Evolutionary conservation across 2,113 vertebrate species (phyloP), one percentile per base, ranked within the genome.

Genomic region (Tapirus terrestris): DNA sequence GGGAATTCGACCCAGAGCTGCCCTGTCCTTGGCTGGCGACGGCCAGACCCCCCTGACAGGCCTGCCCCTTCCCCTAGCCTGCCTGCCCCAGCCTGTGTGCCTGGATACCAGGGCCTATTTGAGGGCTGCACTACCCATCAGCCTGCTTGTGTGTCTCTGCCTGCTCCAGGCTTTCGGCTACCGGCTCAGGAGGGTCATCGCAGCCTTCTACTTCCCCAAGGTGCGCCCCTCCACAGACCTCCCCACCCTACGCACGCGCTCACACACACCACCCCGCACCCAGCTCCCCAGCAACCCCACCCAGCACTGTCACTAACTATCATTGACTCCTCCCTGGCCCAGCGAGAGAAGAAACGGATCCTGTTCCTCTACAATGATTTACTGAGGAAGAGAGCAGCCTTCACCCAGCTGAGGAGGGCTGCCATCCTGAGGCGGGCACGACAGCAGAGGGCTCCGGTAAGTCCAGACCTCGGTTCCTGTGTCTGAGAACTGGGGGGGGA

Each of bases 331-430:
- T 80, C 75, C 72, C 58, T 2, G 29, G 36, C 0, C 36, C 98
- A 99, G 99, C 96, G 99, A 90, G 99, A 99, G 98, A 99, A 99
- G 98, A 98, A 83, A 67, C 97, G 99, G 0, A 83, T 99, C 73
- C 94, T 99, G 60, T 99, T 99, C 96, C 97, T 99, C 51, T 99
- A 99, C 98, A 99, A 99, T 58, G 99, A 99, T 11, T 97, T 99
- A 70, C 70, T 99, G 61, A 98, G 97, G 60, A 99, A 98, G 86
- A 97, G 98, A 21, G 98, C 96, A 6, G 97, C 93, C 14, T 99
- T 98, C 33, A 8, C 98, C 2, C 33, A 93, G 0, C 97, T 98
- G 31, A 98, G 99, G 73, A 92, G 94, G 43, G 98, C 98, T 1
- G 91, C 83, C 70, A 33, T 99, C 0, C 17, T 97, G 63, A 96